These are phyloP conservation scores for Diaphora mendica DNA, from an alignment of 2,888 invertebrate genomes.

Conservation along the genomic window DNA sequence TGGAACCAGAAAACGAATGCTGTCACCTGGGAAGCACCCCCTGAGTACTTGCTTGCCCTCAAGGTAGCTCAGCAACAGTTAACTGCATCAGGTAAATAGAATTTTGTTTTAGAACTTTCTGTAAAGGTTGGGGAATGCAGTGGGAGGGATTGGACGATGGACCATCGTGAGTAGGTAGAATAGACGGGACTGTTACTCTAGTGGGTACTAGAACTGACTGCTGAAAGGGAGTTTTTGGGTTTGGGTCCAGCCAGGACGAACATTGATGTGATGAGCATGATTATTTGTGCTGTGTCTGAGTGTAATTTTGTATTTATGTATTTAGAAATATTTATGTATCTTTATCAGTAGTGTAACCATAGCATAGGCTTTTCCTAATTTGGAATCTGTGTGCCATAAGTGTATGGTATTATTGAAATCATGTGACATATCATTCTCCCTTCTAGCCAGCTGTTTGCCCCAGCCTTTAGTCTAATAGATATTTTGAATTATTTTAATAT, in stretches of 20 bases:
- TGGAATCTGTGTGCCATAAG: no score
- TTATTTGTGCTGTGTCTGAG: no score
- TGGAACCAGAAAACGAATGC: conserved; percentile 88
- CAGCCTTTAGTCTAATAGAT: neutral
- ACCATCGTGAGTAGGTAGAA: neutral
- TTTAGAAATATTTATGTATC: no score
- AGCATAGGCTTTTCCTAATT: no score
- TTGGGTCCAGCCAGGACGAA: no score
- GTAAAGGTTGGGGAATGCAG: neutral
- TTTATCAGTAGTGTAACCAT: no score
- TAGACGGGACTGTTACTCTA: no score
- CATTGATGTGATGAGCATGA: no score
- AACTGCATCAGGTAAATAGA: conserved; percentile 63
- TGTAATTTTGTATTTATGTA: no score
- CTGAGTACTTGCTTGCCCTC: conserved; percentile 78
- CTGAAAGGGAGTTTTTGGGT: no score
- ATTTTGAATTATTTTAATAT: neutral
- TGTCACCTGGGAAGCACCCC: conserved; percentile 88
- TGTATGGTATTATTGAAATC: neutral
- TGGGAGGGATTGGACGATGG: neutral
- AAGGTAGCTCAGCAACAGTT: conserved; percentile 80
- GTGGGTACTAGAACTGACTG: no score
- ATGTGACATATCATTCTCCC: neutral
- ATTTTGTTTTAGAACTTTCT: neutral
- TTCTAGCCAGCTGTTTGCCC: neutral